Conservation (phyloP, 2,888 invertebrate genomes). For the Hyposoter dolosus region DNA sequence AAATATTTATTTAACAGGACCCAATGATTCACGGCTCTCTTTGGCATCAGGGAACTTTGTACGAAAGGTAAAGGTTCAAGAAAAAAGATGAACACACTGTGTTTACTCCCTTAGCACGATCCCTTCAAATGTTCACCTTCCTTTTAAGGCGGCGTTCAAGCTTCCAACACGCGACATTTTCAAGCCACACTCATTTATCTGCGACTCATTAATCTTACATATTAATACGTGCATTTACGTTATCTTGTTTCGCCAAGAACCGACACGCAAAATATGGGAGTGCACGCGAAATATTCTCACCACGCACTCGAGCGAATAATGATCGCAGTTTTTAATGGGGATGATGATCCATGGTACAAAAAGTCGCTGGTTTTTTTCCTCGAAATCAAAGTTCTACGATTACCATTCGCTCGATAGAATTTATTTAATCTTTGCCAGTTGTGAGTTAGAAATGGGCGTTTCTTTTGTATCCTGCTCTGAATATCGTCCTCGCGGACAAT, state of each 20-base stretch:
- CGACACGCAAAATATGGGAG: neutral
- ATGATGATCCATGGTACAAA: neutral
- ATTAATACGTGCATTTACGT: conserved; percentile 1
- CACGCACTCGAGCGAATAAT: neutral
- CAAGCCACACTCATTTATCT: neutral
- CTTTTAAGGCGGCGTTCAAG: no score
- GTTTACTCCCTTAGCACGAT: no score
- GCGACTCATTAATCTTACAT: neutral
- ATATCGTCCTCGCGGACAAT: neutral
- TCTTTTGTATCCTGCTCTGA: neutral
- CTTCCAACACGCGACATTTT: no score
- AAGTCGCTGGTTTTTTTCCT: neutral
- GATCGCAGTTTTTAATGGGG: neutral
- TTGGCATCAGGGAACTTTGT: no score
- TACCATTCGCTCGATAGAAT: neutral
- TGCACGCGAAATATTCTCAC: neutral
- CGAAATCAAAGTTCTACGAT: neutral
- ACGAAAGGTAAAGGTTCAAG: no score
- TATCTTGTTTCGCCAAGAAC: neutral
- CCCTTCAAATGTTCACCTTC: no score
- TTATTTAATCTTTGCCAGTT: no score
- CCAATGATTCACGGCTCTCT: no score
- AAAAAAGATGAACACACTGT: no score
- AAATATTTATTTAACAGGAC: no score
- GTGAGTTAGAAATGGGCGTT: neutral